phyloP scores from a whole-genome alignment of 2,888 invertebrate species.

The Drosophila cyrtoloma region DNA sequence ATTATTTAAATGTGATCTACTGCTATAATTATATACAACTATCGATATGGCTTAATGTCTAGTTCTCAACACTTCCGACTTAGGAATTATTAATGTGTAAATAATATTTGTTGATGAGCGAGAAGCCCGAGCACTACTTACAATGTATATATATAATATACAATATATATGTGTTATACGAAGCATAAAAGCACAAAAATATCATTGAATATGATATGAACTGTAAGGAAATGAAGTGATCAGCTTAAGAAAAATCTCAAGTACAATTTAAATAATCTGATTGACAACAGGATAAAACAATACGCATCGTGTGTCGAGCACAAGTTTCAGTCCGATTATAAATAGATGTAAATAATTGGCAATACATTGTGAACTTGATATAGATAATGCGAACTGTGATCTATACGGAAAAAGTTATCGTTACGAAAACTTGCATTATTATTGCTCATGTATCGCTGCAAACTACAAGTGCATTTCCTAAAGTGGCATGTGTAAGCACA shows the following conservation, averaged over 20 bases:
- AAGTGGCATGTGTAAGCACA: constrained; percentile 3
- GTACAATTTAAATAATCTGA: neutral
- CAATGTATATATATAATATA: neutral
- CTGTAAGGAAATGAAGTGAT: neutral
- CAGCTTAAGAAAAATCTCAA: neutral
- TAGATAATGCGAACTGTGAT: neutral
- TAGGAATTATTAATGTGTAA: constrained; percentile 1
- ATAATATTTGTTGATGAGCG: constrained; percentile 1
- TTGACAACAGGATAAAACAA: neutral
- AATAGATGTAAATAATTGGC: neutral
- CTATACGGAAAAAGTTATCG: neutral
- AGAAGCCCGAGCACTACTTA: neutral
- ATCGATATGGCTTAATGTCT: constrained; percentile 4
- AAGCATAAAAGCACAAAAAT: neutral
- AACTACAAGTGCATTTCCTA: constrained; percentile 3
- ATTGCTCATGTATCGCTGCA: neutral
- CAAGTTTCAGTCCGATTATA: neutral
- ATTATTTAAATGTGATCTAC: constrained; percentile 9
- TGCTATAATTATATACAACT: constrained; percentile 8
- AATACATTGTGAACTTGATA: neutral
- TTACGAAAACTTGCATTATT: constrained; percentile 24
- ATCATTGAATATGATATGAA: constrained; percentile 4
- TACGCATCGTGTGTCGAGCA: neutral
- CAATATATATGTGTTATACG: neutral
- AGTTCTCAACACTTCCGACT: constrained; percentile 5